Evolutionary conservation across 2,888 invertebrate genomes (phyloP).

Genomic region (Sarcophaga carnaria): DNA sequence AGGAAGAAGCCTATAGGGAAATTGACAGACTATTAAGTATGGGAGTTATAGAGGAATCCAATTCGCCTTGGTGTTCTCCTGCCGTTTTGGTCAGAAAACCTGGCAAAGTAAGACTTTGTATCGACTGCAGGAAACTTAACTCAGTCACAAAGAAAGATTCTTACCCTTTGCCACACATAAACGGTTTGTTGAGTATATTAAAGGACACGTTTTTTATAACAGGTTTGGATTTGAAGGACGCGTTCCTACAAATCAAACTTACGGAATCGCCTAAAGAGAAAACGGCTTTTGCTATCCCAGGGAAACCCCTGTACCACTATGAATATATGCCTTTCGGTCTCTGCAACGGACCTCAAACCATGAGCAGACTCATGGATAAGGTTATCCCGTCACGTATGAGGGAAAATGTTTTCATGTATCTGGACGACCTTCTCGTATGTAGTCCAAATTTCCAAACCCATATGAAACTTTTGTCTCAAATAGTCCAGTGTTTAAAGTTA

Average conservation of each 20-base stretch:
- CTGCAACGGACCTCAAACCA: too few species aligned
- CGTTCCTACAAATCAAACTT: constrained; percentile 11
- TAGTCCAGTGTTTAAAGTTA: too few species aligned
- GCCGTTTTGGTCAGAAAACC: constrained; percentile 17
- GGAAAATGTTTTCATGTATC: too few species aligned
- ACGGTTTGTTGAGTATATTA: constrained; percentile 17
- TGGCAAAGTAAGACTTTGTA: constrained; percentile 24
- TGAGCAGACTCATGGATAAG: too few species aligned
- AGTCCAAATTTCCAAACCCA: too few species aligned
- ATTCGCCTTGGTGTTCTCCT: constrained; percentile 40
- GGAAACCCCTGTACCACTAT: constrained; percentile 21
- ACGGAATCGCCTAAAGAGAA: constrained; percentile 24
- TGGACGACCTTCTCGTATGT: too few species aligned
- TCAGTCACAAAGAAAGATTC: constrained; percentile 12
- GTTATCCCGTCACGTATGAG: too few species aligned
- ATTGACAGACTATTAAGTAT: constrained; percentile 40
- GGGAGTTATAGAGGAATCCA: constrained; percentile 51
- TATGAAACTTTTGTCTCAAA: too few species aligned
- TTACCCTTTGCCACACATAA: constrained; percentile 27
- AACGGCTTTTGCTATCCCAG: constrained; percentile 29
- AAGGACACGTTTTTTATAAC: constrained; percentile 1
- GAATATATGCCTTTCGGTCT: too few species aligned
- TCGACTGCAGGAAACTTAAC: constrained; percentile 18
- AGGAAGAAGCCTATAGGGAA: constrained; percentile 42
- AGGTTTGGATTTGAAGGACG: constrained; percentile 33